phyloP scores from a whole-genome alignment of 2,113 vertebrate genomes.

The Ploceus nigricollis region DNA sequence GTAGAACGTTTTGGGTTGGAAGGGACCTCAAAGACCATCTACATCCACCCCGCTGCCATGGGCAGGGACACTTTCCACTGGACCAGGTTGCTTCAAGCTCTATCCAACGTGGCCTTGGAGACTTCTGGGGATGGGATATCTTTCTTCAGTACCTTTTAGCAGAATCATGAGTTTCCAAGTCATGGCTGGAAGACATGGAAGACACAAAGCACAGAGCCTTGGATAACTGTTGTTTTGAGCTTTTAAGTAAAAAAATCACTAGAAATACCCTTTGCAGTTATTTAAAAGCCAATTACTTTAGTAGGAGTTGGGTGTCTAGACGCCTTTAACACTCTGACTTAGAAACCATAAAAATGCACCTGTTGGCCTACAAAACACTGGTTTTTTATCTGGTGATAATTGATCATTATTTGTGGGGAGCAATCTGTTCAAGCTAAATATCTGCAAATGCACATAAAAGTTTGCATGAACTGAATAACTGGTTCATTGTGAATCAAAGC shows the following conservation, averaged over 20 bases:
- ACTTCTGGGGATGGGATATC: not conserved
- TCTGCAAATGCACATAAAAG: not conserved
- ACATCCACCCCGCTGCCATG: too few species aligned
- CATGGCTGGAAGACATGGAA: too few species aligned
- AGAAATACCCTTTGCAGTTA: not conserved
- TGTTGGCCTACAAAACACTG: not conserved
- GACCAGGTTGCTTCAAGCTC: not conserved
- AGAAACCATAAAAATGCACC: not conserved
- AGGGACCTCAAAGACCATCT: not conserved
- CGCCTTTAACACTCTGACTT: not conserved
- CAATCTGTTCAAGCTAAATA: not conserved
- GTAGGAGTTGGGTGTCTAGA: not conserved
- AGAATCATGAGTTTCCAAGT: not conserved
- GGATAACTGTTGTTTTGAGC: not conserved
- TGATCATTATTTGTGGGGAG: not conserved
- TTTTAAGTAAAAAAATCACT: not conserved
- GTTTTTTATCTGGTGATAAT: not conserved
- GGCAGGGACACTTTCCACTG: not conserved
- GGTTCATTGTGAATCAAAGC: not conserved
- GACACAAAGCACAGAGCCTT: not conserved
- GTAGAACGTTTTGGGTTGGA: not conserved
- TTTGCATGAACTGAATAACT: not conserved
- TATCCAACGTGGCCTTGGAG: not conserved
- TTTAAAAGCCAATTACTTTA: not conserved
- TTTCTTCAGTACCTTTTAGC: not conserved